Conservation (phyloP, 2,888 invertebrate genomes). For the Incurvaria masculella region DNA sequence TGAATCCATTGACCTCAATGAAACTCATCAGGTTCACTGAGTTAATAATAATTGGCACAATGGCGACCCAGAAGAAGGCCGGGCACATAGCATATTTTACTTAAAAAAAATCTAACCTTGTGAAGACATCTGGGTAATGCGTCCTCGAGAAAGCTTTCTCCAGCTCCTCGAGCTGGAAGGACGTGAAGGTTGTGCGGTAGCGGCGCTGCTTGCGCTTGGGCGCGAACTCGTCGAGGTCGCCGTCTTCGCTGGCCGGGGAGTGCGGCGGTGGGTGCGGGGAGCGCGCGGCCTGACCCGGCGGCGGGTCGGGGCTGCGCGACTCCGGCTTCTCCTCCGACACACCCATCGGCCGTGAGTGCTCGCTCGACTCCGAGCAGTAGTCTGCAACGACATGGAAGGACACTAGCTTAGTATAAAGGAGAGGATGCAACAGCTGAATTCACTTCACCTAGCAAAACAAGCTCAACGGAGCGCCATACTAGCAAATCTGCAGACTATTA, state of each 20-base stretch:
- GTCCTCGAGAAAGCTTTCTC: conserved; percentile 97
- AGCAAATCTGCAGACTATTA: too few relatives aligned
- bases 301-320: conserved; percentile 25
- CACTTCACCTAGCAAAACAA: too few relatives aligned
- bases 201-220: conserved; percentile 88
- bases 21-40: too few relatives aligned
- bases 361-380: conserved; percentile 29
- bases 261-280: conserved; percentile 43
- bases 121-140: conserved; percentile 97
- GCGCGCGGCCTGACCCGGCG: conserved; percentile 44
- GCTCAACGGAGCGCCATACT: too few relatives aligned
- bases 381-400: conserved; percentile 29
- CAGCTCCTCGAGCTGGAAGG: conserved; percentile 91
- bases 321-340: conserved; percentile 47
- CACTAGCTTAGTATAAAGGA: not conserved
- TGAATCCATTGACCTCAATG: too few relatives aligned
- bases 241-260: conserved; percentile 63
- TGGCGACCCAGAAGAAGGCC: too few relatives aligned
- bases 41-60: too few relatives aligned
- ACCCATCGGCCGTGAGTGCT: conserved; percentile 30
- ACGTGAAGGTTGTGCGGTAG: conserved; percentile 92
- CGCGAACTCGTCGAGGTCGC: conserved; percentile 70
- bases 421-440: conserved; percentile 3
- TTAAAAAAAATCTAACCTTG: conserved; percentile 69
- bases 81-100: too few relatives aligned